These are phyloP conservation scores for Ypsolopha scabrella DNA, from an alignment of 2,888 invertebrate species.

Conservation along the genomic window DNA sequence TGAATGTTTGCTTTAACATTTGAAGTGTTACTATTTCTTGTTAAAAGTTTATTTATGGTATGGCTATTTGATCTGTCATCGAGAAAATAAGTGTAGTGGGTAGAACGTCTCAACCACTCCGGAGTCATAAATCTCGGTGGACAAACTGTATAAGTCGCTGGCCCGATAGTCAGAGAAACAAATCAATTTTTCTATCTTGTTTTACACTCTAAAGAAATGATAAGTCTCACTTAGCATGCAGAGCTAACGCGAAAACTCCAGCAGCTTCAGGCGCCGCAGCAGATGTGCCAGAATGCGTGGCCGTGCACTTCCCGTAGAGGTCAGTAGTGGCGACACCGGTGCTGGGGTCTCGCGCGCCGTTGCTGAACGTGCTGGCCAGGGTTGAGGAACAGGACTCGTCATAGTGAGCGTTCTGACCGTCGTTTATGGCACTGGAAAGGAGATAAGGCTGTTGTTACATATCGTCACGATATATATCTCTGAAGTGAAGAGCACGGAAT, in stretches of 20 bases:
- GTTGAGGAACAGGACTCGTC: constrained; percentile 99
- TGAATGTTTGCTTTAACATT: too few relatives aligned
- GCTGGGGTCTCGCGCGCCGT: constrained; percentile 97
- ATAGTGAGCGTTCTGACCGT: constrained; percentile 99
- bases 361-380: constrained; percentile 98
- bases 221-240: constrained; percentile 94
- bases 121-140: too few relatives aligned
- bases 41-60: too few relatives aligned
- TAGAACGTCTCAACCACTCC: too few relatives aligned
- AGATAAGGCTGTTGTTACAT: not conserved
- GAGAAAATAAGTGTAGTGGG: too few relatives aligned
- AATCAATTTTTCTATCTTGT: too few relatives aligned
- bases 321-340: constrained; percentile 99
- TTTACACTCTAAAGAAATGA: too few relatives aligned
- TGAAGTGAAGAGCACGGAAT: too few relatives aligned
- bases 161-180: too few relatives aligned
- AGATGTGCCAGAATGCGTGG: constrained; percentile 98
- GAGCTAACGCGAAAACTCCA: constrained; percentile 96
- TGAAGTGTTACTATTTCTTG: too few relatives aligned
- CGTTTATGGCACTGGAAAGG: constrained; percentile 89
- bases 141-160: too few relatives aligned
- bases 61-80: too few relatives aligned
- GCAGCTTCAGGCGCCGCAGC: constrained; percentile 99
- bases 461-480: not conserved
- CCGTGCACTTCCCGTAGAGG: constrained; percentile 98